phyloP scores from a whole-genome alignment of 1,140 invertebrate genomes.

The Neoseiulus cucumeris region DNA sequence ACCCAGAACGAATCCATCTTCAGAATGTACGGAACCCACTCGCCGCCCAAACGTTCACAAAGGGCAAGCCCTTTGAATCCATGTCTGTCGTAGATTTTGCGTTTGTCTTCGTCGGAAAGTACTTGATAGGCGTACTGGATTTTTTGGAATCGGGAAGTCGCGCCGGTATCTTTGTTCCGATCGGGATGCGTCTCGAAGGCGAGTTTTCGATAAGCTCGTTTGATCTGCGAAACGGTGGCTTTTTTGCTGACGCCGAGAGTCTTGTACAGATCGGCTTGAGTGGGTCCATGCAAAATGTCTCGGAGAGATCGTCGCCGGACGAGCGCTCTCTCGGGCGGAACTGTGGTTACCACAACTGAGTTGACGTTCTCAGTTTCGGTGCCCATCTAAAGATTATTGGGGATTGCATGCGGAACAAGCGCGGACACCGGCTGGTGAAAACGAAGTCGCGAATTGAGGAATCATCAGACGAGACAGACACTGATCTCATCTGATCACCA shows the following conservation, averaged over 20 bases:
- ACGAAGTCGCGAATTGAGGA: too few relatives aligned
- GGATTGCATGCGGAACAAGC: too few relatives aligned
- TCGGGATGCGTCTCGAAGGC: conserved; percentile 97
- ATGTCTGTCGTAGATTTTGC: not conserved
- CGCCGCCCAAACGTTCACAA: not conserved
- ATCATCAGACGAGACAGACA: too few relatives aligned
- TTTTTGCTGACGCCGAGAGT: conserved; percentile 64
- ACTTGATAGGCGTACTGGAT: conserved; percentile 75
- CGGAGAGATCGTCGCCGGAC: too few relatives aligned
- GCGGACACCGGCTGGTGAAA: too few relatives aligned
- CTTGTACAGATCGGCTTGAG: conserved; percentile 42
- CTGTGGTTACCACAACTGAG: too few relatives aligned
- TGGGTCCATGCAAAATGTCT: too few relatives aligned
- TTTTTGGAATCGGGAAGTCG: conserved; percentile 94
- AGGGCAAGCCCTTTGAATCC: not conserved
- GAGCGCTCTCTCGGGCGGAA: too few relatives aligned
- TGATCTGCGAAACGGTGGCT: conserved; percentile 86
- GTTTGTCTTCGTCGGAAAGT: not conserved
- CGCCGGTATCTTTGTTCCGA: conserved; percentile 82
- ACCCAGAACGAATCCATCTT: not conserved
- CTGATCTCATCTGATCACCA: too few relatives aligned
- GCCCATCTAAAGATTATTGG: too few relatives aligned
- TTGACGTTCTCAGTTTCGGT: too few relatives aligned
- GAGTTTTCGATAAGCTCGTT: conserved; percentile 89
- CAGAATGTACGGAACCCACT: not conserved